A percentile compares a stretch with the other conserved stretches of the same genome.
These are phyloP conservation scores for Bungarus multicinctus DNA, from an alignment of 2,113 vertebrate species.

Conservation along the genomic window DNA sequence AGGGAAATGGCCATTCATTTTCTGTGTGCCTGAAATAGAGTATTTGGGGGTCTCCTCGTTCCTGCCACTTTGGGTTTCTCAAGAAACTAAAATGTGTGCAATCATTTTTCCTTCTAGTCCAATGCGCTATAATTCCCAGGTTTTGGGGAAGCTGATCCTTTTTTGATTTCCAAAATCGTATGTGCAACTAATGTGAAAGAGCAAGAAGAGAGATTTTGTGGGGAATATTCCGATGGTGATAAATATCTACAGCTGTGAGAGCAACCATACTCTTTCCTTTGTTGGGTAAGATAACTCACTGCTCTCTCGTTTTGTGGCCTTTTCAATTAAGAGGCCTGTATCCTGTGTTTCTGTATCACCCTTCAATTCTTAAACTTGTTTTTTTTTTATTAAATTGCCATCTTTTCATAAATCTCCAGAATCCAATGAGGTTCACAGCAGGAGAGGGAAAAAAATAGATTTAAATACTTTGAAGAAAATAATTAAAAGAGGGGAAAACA, in stretches of 20 bases:
- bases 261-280: background rate
- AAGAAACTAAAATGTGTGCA: background rate
- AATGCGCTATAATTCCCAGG: background rate
- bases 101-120: background rate
- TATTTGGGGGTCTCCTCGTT: background rate
- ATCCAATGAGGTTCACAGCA: slow-evolving; percentile 11
- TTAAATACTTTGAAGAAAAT: slow-evolving; percentile 18
- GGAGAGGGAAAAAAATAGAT: background rate
- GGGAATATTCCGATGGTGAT: background rate
- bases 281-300: background rate
- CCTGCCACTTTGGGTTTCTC: background rate
- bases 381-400: slow-evolving; percentile 10
- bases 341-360: background rate
- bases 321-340: background rate
- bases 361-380: background rate
- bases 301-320: background rate
- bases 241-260: background rate
- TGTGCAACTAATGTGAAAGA: background rate
- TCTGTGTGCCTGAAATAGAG: background rate
- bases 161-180: background rate
- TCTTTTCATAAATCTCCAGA: background rate
- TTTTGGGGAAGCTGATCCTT: background rate
- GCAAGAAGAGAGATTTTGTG: background rate
- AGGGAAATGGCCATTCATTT: background rate
- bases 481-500: slow-evolving; percentile 22